phyloP scores from a whole-genome alignment of 2,797 vertebrate species.

The Poeciliopsis turneri region DNA sequence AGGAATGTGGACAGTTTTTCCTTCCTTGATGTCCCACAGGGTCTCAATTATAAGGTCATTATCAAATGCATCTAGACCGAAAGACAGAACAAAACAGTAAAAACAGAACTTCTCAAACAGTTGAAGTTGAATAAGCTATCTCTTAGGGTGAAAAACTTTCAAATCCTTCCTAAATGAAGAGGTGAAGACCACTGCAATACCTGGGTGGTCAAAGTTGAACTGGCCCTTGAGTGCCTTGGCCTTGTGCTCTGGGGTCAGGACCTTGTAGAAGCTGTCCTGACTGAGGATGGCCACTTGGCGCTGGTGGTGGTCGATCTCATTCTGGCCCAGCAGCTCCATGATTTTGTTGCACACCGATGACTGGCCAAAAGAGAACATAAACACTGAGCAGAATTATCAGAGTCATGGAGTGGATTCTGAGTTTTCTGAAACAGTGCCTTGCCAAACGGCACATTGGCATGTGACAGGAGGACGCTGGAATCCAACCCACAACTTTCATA shows the following conservation, averaged over 20 bases:
- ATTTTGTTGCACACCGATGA: slow-evolving; percentile 97
- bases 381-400: background rate
- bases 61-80: slow-evolving; percentile 93
- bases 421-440: background rate
- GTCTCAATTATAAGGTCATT: slow-evolving; percentile 94
- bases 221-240: slow-evolving; percentile 95
- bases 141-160: background rate
- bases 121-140: background rate
- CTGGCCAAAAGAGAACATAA: slow-evolving; percentile 65
- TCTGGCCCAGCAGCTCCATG: slow-evolving; percentile 96
- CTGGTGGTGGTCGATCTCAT: slow-evolving; percentile 94
- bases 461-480: background rate
- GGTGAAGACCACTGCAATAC: slow-evolving; percentile 66
- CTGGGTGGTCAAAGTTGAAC: slow-evolving; percentile 99
- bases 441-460: background rate
- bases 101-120: background rate
- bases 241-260: slow-evolving; percentile 94
- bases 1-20: slow-evolving; percentile 93
- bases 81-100: background rate
- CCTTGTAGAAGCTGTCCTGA: slow-evolving; percentile 97
- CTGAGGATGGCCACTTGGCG: slow-evolving; percentile 96
- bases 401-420: background rate
- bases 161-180: background rate
- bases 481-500: background rate
- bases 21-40: slow-evolving; percentile 88